Base-by-base conservation (phyloP, 1,140 invertebrate genomes). In the Drosophila murphyi region DNA sequence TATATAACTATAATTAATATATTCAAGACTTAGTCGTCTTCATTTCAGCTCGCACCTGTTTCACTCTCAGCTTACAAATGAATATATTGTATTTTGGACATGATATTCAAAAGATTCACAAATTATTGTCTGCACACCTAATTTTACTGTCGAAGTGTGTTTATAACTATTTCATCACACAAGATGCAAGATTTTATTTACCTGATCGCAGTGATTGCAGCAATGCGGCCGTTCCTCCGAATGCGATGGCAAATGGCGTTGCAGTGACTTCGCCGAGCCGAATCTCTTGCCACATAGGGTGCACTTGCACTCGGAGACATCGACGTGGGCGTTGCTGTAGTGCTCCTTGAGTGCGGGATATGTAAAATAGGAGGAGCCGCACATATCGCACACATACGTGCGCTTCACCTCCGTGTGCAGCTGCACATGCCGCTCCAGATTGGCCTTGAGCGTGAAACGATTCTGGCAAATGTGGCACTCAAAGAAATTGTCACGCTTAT, bases 161-260 rank as follows among this genome's bases (percentile, higher is more conserved):
- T 1, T 20, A 20, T 20, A 20, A 20, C 1, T 20, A 20, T 20
- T 20, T 20, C 20, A 20, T 20, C 20, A 20, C 20, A 20, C 20
- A 20, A 2, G 20, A 20, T 20, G 20, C 20, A 20, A 20, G 20
- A 20, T 20, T 20, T 20, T 34, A 10, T 54, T 29, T 47, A 92
- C 92, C 81, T 92, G 92, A 79, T 92, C 89, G 82, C 97, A 97
- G 48, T 97, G 96, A 72, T 95, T 95, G 91, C 97, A 97, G 81
- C 97, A 97, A 88, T 97, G 96, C 7, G 97, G 97, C 50, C 96
- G 93, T 86, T 97, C 96, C 91, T 97, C 96, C 4, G 96, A 97
- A 92, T 97, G 97, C 31, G 96, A 96, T 80, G 97, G 97, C 95
- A 97, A 96, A 82, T 97, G 97, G 1, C 96, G 93, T 12, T 96